Evolutionary conservation across 2,113 vertebrate genomes (phyloP).

Genomic region (Oxyura jamaicensis): DNA sequence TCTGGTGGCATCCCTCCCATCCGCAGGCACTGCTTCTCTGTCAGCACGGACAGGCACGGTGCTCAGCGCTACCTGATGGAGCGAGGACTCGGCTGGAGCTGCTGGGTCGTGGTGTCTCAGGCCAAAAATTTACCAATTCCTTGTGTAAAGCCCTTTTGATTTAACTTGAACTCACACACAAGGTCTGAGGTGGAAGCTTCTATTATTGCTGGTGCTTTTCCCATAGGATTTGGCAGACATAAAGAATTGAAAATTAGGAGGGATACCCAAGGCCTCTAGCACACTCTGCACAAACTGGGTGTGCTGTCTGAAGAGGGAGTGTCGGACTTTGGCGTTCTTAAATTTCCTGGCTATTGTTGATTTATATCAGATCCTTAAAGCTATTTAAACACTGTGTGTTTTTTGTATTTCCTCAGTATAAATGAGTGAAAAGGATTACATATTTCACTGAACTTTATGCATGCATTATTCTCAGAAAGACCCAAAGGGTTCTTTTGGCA

Average conservation of each 20-base stretch:
- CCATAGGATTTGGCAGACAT: background rate
- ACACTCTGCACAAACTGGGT: background rate
- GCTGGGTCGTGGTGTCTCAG: background rate
- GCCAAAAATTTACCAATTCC: background rate
- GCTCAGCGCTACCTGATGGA: background rate
- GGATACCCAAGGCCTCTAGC: background rate
- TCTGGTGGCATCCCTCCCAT: background rate
- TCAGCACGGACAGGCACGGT: background rate
- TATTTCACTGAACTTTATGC: constrained; percentile 12
- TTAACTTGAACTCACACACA: background rate
- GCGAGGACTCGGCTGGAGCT: background rate
- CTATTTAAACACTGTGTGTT: constrained; percentile 43
- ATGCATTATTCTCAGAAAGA: constrained; percentile 22
- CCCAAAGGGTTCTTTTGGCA: constrained; percentile 9
- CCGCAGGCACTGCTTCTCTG: accelerated
- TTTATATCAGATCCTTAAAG: constrained; percentile 54
- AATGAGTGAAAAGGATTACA: constrained; percentile 30
- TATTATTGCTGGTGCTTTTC: constrained; percentile 2
- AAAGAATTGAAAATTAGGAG: background rate
- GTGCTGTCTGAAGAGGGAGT: constrained; percentile 38
- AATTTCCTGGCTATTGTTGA: constrained; percentile 69
- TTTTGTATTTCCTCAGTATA: constrained; percentile 43
- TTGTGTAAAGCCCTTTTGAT: background rate
- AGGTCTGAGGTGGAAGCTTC: background rate
- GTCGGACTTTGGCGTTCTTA: constrained; percentile 30